These are phyloP conservation scores for Dendrolimus kikuchii DNA, from an alignment of 1,140 invertebrate genomes.

Conservation along the genomic window DNA sequence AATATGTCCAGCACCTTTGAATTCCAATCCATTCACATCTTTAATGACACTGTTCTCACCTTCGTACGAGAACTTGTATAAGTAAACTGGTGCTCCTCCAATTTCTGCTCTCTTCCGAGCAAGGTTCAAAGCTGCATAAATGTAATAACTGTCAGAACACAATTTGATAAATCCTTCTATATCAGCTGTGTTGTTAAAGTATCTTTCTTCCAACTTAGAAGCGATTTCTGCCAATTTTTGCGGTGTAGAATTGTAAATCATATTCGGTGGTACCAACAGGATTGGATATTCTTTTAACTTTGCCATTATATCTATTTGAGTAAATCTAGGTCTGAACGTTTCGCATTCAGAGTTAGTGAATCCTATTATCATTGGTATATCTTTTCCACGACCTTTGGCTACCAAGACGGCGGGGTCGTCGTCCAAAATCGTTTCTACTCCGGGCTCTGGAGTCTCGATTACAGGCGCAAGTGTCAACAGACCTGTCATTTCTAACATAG, in stretches of 20 bases:
- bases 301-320: conserved; percentile 34
- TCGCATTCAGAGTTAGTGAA: conserved; percentile 47
- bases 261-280: conserved; percentile 21
- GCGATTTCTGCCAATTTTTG: conserved; percentile 17
- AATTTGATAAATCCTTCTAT: conserved; percentile 35
- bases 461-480: conserved; percentile 39
- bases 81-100: conserved; percentile 29
- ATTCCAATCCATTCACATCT: conserved; percentile 20
- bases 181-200: conserved; percentile 28
- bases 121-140: conserved; percentile 42
- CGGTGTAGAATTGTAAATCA: conserved; percentile 26
- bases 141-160: conserved; percentile 38
- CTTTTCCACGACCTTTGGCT: conserved; percentile 30
- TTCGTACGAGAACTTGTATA: conserved; percentile 45
- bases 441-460: conserved; percentile 34
- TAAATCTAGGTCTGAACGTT: conserved; percentile 34
- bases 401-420: conserved; percentile 43
- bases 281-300: conserved; percentile 29
- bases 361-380: conserved; percentile 45
- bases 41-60: conserved; percentile 32
- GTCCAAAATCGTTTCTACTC: conserved; percentile 38
- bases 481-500: conserved; percentile 34
- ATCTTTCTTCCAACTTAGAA: conserved; percentile 24
- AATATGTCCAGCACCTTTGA: conserved; percentile 40
- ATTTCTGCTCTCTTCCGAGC: conserved; percentile 23